Evolutionary conservation across 2,113 vertebrate species (phyloP), one percentile per base, ranked within the genome.

Genomic region (Myxocyprinus asiaticus): DNA sequence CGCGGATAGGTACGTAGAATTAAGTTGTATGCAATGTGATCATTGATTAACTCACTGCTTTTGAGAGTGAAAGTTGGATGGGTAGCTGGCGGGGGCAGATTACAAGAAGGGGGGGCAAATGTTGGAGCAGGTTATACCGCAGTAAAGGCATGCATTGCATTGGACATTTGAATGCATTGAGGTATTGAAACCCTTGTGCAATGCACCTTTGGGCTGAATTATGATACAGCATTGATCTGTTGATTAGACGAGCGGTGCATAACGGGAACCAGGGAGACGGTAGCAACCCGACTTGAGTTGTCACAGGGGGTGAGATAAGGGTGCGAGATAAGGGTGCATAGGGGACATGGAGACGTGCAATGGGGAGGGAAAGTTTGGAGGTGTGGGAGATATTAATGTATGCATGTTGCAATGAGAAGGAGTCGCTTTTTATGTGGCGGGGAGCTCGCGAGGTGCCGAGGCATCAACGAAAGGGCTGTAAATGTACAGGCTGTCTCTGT

Each of bases 1-100:
- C 74, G 47, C 43, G 74, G 74, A 74, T 48, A 74, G 74, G 74
- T 76, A 76, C 12, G 74, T 7, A 48, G 10, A 51, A 65, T 7
- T 2, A 64, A 43, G 7, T 53, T 61, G 9, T 42, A 47, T 61
- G 14, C 69, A 44, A 7, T 59, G n/a, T 33, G 72, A 9, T 63
- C 42, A 44, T 71, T 71, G 14, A 71, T 71, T 12, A 71, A 71
- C 68, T 71, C 33, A 70, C 22, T 55, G 67, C 7, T 8, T 62
- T 59, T 48, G n/a, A 3, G 45, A 63, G 74, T n/a, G 62, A 76
- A 76, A 76, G 61, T 76, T 76, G 74, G 22, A 42, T 65, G 74
- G 62, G 47, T 22, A 33, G 22, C 22, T 33, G 22, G 22, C 22
- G 22, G 22, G 22, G 14, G 59, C 33, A 42, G 47, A 33, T 42